Percentiles rank a stretch among this genome's conserved stretches.
Conservation (phyloP, 2,797 vertebrate genomes). For the Ispidina lecontei region DNA sequence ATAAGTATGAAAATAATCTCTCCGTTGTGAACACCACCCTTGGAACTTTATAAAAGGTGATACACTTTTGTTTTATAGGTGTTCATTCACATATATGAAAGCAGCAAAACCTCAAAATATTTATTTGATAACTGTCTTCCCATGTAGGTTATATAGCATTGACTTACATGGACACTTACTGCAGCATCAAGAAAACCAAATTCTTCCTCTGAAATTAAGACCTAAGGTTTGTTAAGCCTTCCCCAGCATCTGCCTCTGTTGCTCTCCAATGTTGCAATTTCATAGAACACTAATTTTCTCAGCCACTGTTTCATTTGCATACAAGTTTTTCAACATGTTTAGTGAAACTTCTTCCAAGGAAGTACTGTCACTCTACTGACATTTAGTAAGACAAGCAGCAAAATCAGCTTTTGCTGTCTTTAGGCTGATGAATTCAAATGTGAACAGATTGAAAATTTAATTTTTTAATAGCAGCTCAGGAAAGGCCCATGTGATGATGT, state of each 20-base stretch:
- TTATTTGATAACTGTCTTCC: not conserved
- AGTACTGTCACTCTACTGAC: not conserved
- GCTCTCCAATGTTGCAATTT: not conserved
- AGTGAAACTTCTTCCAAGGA: not conserved
- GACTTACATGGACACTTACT: not conserved
- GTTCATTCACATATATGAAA: not conserved
- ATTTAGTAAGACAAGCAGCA: not conserved
- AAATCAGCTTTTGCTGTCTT: not conserved
- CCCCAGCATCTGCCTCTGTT: not conserved
- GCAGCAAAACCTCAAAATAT: not conserved
- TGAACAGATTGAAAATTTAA: not conserved
- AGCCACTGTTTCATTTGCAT: not conserved
- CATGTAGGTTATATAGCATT: not conserved
- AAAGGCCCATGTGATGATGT: not conserved
- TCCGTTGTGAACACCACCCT: not conserved
- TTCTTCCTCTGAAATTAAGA: not conserved
- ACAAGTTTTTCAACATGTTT: rapidly evolving
- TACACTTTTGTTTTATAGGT: not conserved
- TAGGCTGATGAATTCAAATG: not conserved
- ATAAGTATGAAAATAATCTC: not conserved
- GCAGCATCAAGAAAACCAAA: not conserved
- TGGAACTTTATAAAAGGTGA: not conserved
- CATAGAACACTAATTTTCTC: not conserved
- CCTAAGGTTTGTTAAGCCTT: not conserved
- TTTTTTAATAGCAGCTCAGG: not conserved